Conservation (phyloP, 1,140 invertebrate species). For the Trinorchestia longiramus region DNA sequence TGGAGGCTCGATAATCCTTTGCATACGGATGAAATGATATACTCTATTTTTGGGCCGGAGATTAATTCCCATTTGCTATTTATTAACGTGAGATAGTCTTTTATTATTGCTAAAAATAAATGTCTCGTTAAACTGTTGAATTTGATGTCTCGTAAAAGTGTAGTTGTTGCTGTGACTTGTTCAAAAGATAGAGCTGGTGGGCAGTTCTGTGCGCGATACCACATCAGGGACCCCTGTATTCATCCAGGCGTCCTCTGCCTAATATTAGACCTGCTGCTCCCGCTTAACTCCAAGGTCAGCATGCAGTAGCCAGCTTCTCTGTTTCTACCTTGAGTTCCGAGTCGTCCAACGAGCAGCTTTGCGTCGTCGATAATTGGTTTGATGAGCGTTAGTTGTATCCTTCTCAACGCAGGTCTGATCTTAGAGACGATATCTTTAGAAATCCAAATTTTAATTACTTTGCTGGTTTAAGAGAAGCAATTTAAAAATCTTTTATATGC, state of each 20-base stretch:
- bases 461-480: background rate
- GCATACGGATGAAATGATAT: background rate
- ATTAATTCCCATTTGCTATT: background rate
- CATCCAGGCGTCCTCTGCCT: background rate
- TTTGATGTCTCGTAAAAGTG: background rate
- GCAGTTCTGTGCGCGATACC: background rate
- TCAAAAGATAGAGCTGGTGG: background rate
- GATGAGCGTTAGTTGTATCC: background rate
- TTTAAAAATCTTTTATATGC: too few species aligned
- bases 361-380: background rate
- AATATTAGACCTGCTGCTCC: background rate
- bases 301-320: background rate
- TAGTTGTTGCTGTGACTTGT: background rate
- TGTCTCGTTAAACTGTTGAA: too few species aligned
- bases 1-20: background rate
- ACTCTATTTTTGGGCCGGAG: background rate
- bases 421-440: background rate
- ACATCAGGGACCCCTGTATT: background rate
- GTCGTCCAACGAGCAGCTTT: background rate
- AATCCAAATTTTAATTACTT: background rate
- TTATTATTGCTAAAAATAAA: too few species aligned
- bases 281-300: background rate
- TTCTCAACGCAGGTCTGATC: background rate
- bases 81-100: too few species aligned
- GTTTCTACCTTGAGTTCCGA: background rate